Evolutionary conservation across 1,140 invertebrate genomes (phyloP), one percentile per base, ranked within the genome.

Genomic region (Drosophila dunni): DNA sequence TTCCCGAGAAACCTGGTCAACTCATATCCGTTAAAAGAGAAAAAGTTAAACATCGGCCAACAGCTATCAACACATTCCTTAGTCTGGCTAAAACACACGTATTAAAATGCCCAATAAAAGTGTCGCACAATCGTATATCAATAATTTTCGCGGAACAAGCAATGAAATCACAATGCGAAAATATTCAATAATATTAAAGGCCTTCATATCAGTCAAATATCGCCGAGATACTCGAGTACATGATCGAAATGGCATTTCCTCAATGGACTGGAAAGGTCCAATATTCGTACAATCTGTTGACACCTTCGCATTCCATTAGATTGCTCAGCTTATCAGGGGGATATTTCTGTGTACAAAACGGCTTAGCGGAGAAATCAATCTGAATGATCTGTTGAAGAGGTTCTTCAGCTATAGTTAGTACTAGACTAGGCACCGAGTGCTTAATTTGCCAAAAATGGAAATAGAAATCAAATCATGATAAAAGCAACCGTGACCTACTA

Each of bases 401-500:
- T 42, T 42, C 36, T 57, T 57, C n/a, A 57, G 54, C 38, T 40
- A 40, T 13, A 1, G 17, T 40, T 29, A 29, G 24, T 29, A 29
- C 24, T n/a, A 10, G 29, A 45, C 50, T 42, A 45, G 45, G 36
- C 33, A 15, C 53, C 44, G 36, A 44, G 57, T 40, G 46, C 15
- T 13, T 34, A 54, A 56, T 73, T 61, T 45, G 61, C 24, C 63
- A 48, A 70, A 33, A 20, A 20, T 20, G 2, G 17, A 29, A 29
- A 29, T 29, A 54, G 29, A 64, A 64, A 54, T 64, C 50, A 20
- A 44, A 60, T 44, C 53, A 17, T 33, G 60, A 71, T 71, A 54
- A 71, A 15, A 17, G n/a, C 11, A 80, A 81, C 81, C 82, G 82
- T 88, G 82, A 86, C 82, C 82, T 88, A 86, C 83, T 83, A 83